phyloP scores from a whole-genome alignment of 2,113 vertebrate genomes.

The Hippoglossus stenolepis region DNA sequence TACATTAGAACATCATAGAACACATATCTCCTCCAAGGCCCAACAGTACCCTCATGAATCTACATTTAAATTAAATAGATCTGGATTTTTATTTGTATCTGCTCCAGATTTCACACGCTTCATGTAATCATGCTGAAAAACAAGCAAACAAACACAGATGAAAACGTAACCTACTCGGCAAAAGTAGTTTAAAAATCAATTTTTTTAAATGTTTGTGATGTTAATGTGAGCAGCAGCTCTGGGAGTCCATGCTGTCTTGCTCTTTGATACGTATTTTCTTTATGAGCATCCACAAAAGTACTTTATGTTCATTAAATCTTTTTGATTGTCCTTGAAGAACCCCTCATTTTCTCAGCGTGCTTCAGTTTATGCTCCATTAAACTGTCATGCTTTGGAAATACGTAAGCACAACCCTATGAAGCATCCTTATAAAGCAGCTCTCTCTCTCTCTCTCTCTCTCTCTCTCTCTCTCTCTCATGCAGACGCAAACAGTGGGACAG shows the following conservation, averaged over 20 bases:
- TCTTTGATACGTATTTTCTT: slow-evolving; percentile 16
- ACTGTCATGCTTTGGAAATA: slow-evolving; percentile 43
- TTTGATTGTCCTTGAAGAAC: slow-evolving; percentile 28
- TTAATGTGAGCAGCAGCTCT: not conserved
- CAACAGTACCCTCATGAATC: too few relatives aligned
- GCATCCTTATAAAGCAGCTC: slow-evolving; percentile 28
- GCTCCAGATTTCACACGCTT: too few relatives aligned
- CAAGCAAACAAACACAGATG: too few relatives aligned
- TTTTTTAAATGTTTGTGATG: not conserved
- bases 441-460: not conserved
- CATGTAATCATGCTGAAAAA: too few relatives aligned
- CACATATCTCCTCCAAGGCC: too few relatives aligned
- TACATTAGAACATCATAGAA: too few relatives aligned
- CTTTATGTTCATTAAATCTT: slow-evolving; percentile 31
- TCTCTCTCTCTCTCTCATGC: slow-evolving; percentile 14
- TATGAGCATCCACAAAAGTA: slow-evolving; percentile 8
- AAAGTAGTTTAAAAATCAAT: too few relatives aligned
- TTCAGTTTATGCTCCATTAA: slow-evolving; percentile 60
- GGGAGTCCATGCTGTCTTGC: slow-evolving; percentile 17
- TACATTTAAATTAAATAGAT: too few relatives aligned
- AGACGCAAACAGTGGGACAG: slow-evolving; percentile 46
- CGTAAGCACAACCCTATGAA: slow-evolving; percentile 21
- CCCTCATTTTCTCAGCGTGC: slow-evolving; percentile 21
- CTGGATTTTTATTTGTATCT: too few relatives aligned
- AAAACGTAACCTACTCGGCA: too few relatives aligned